These are phyloP conservation scores for Drosophila sulfurigaster DNA, from an alignment of 1,140 invertebrate species.

Conservation along the genomic window DNA sequence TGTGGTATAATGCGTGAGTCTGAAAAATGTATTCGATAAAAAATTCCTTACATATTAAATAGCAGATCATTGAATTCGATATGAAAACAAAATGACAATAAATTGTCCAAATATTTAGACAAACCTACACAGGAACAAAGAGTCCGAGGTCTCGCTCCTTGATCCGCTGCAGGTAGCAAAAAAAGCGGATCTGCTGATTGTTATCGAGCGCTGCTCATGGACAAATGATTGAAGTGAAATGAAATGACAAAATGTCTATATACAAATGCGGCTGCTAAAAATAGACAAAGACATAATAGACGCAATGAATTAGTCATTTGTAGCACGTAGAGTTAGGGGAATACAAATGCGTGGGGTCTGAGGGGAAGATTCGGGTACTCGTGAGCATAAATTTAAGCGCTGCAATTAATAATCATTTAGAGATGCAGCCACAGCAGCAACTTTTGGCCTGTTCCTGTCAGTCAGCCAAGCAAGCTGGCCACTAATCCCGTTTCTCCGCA, in stretches of 20 bases:
- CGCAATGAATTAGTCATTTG: conserved; percentile 76
- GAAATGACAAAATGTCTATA: conserved; percentile 61
- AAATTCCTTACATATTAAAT: conserved; percentile 34
- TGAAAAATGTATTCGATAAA: background rate
- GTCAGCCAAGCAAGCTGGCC: conserved; percentile 33
- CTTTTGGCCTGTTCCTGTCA: conserved; percentile 50
- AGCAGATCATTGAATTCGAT: conserved; percentile 16
- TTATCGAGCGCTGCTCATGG: conserved; percentile 44
- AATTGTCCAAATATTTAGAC: conserved; percentile 71
- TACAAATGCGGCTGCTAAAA: conserved; percentile 72
- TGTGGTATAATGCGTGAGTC: conserved; percentile 12
- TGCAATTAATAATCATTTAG: conserved; percentile 81
- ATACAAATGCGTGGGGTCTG: conserved; percentile 58
- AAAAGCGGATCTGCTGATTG: conserved; percentile 37
- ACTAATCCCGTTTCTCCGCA: conserved; percentile 42
- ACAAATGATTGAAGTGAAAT: conserved; percentile 56
- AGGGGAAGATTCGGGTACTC: conserved; percentile 10
- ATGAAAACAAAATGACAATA: conserved; percentile 50
- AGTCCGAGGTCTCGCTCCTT: conserved; percentile 1
- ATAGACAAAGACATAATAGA: conserved; percentile 64
- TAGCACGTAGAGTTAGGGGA: conserved; percentile 58
- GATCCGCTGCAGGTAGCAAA: conserved; percentile 14
- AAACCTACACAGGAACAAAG: background rate
- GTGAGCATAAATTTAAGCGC: conserved; percentile 58
- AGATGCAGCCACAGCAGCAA: conserved; percentile 46